A percentile compares a stretch with the other conserved stretches of the same genome.
Evolutionary conservation across 2,113 vertebrate species (phyloP).

Genomic region (Nyctereutes procyonoides): DNA sequence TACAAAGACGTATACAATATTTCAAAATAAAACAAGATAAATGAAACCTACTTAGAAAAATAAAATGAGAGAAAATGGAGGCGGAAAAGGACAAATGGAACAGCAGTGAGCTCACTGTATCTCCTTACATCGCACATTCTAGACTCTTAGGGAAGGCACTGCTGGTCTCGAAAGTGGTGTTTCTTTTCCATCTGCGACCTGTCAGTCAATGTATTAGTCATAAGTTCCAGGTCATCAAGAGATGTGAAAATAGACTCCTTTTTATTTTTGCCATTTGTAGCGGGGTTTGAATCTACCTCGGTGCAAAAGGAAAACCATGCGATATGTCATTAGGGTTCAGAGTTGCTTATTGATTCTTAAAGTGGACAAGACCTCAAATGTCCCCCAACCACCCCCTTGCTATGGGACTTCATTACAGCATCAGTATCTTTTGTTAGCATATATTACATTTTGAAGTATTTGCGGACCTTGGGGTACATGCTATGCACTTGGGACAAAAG

Average conservation of each 20-base stretch:
- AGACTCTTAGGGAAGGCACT: background rate
- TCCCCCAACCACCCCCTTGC: background rate
- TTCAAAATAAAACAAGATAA: slow-evolving; percentile 5
- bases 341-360: background rate
- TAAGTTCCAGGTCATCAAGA: background rate
- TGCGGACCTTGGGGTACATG: background rate
- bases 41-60: background rate
- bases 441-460: background rate
- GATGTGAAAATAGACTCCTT: background rate
- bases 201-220: background rate
- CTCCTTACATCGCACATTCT: background rate
- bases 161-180: background rate
- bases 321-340: background rate
- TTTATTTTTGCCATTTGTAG: background rate
- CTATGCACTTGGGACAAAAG: background rate
- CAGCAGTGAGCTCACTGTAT: background rate
- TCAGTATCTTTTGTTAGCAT: background rate
- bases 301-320: background rate
- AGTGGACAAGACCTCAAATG: background rate
- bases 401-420: background rate
- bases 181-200: background rate
- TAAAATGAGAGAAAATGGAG: background rate
- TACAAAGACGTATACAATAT: background rate
- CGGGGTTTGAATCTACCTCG: background rate
- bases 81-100: background rate